These are phyloP conservation scores for Exaiptasia diaphana DNA, from an alignment of 64 coral and sea anemone genomes.

Conservation along the genomic window DNA sequence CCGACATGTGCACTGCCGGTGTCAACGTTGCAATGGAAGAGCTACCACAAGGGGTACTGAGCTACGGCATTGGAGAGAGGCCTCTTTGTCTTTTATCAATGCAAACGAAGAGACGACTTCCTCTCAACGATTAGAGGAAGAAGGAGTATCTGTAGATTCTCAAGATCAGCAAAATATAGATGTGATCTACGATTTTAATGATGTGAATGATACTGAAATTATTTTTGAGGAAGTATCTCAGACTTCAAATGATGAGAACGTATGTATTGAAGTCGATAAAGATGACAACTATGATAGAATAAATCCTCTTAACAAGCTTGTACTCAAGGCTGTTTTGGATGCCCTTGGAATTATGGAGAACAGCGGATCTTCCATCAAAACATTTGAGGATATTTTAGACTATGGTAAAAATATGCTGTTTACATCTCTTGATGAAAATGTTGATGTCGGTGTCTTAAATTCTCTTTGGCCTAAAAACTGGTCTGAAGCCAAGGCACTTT, in stretches of 20 bases:
- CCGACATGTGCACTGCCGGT: conserved; percentile 16
- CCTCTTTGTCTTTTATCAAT: not conserved
- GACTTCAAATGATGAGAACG: not conserved
- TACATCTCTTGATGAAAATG: conserved; percentile 14
- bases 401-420: conserved; percentile 15
- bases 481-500: conserved; percentile 27
- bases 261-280: conserved; percentile 2
- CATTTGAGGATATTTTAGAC: conserved; percentile 47
- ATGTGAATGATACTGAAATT: not conserved
- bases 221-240: not conserved
- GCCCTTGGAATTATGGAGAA: conserved; percentile 45
- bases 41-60: conserved; percentile 15
- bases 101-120: not conserved
- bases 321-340: conserved; percentile 52
- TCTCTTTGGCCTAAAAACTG: conserved; percentile 63
- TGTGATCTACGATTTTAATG: no score
- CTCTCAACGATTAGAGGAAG: not conserved
- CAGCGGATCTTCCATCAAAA: conserved; percentile 47
- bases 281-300: not conserved
- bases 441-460: conserved; percentile 43
- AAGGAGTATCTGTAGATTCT: no score
- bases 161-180: no score
- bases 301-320: conserved; percentile 45
- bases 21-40: conserved; percentile 13
- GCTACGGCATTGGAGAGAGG: conserved; percentile 29